Base-by-base conservation (phyloP, 37 sponge, comb jelly and placozoan genomes). In the Ephydatia muelleri region DNA sequence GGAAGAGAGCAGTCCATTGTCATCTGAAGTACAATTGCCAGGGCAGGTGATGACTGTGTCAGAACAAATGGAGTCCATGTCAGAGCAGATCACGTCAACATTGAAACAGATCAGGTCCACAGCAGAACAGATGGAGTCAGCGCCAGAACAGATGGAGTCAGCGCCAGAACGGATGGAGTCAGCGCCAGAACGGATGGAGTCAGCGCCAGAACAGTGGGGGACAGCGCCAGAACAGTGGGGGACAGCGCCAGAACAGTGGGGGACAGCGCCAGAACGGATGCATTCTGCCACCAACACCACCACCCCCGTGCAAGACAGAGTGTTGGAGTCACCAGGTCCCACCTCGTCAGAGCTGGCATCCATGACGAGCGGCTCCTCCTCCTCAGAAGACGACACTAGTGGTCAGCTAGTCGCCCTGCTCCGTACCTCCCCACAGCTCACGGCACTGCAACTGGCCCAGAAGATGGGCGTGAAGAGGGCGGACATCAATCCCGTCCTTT, bases 401-500 rank as follows among this genome's bases (percentile, higher is more conserved):
- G 14, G 72, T 1, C 9, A 14, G 30, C 72, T 33, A 0, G 30
- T 33, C 30, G 30, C 30, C 72, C 5, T 33, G 12, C 30, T 71
- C 72, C 11, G 14, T 14, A 33, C 77, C 13, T 34, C 36, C 27
- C 21, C 35, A 12, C 39, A 76, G 57, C 57, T 39, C 21, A 76
- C 77, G 25, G 38, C 38, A 1, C 77, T 76, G 21, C 38, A 77
- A 30, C 38, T 84, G 38, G 78, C 38, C 78, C 38, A 68, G 69
- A 35, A 67, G 35, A 26, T 37, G 25, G 74, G 71, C 14, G 36
- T 37, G 43, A 79, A 30, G 77, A 74, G 69, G 68, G 49, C 26
- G 8, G 67, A 82, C 5, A 85, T 94, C 40, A 87, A 91, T 16
- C 81, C 84, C 27, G 21, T 65, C 13, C 81, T 94, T 33, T 85